Evolutionary conservation across 2,888 invertebrate species (phyloP), one percentile per base, ranked within the genome.

Genomic region (Euzophera pinguis): DNA sequence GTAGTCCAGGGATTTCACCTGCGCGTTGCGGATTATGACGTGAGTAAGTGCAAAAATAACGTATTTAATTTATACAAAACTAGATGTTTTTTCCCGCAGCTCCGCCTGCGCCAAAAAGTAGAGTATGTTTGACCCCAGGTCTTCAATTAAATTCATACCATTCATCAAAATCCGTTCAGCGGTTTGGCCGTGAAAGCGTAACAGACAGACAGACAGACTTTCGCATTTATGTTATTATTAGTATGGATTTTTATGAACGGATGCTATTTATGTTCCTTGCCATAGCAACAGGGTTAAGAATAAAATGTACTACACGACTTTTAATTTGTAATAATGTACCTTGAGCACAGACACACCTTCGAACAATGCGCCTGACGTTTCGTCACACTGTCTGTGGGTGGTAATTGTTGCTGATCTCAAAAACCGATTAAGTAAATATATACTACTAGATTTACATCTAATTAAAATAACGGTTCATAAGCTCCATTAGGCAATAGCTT

Each of bases 371-470:
- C 42, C 59, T 60, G 55, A 42, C 39, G 61, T 71, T 69, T 69
- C 67, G 63, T 62, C 67, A 67, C 54, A 57, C 32, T 7, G 61
- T 51, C 53, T 56, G 66, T 69, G 65, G 68, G 69, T 61, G 64
- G 66, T 60, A 64, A 63, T 65, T 55, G 53, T 60, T 60, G 57
- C 51, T 47, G 63, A 60, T 61, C 54, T 48, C 56, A 62, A 63
- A 67, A 56, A 49, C 50, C 57, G 56, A 60, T 65, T 63, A 62
- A 66, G 61, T 64, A 64, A 72, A 72, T 67, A 70, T 67, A 58
- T 64, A 66, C 65, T 56, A 65, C 67, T 71, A 67, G 60, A 61
- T 65, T 64, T 67, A 62, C 62, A 64, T 66, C 59, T 66, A 67
- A 73, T 73, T 72, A 69, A 67, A 27, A 49, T 38, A 49, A 68